Conservation (phyloP, 2,888 invertebrate genomes). For the Unio pictorum region DNA sequence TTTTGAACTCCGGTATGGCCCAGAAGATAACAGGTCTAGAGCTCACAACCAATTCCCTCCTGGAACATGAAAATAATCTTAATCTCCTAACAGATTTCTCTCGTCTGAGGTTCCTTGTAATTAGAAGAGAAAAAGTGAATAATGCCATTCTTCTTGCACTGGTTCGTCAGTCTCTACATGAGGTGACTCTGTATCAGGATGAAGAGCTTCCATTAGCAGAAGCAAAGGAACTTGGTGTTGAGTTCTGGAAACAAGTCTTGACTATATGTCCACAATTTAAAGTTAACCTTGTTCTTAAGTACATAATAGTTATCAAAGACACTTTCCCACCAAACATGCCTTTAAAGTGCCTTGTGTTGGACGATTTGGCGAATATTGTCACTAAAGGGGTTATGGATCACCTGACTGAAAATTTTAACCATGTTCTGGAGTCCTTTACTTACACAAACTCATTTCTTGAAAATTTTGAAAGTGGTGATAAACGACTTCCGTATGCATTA, state of each 20-base stretch:
- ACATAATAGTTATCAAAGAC: slow-evolving; percentile 46
- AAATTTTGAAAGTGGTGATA: slow-evolving; percentile 45
- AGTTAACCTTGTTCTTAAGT: slow-evolving; percentile 41
- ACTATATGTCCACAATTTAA: slow-evolving; percentile 37
- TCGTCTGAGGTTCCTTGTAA: slow-evolving; percentile 27
- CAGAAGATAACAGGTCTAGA: slow-evolving; percentile 39
- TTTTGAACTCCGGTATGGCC: slow-evolving; percentile 20
- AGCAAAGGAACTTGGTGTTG: slow-evolving; percentile 30
- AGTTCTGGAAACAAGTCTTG: slow-evolving; percentile 40
- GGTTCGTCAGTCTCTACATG: slow-evolving; percentile 30
- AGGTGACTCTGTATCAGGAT: slow-evolving; percentile 44
- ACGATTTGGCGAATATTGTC: slow-evolving; percentile 49
- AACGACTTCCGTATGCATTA: slow-evolving; percentile 38
- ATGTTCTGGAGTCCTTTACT: slow-evolving; percentile 40
- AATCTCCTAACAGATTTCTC: slow-evolving; percentile 34
- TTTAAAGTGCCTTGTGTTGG: slow-evolving; percentile 37
- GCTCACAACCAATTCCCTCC: slow-evolving; percentile 33
- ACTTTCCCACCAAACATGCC: slow-evolving; percentile 45
- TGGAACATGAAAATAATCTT: slow-evolving; percentile 42
- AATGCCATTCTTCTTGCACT: slow-evolving; percentile 36
- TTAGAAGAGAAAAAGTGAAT: slow-evolving; percentile 45
- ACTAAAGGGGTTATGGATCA: slow-evolving; percentile 51
- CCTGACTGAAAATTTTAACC: slow-evolving; percentile 29
- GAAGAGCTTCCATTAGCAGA: slow-evolving; percentile 41
- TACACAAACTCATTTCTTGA: slow-evolving; percentile 49